A percentile compares a stretch with the other conserved stretches of the same genome.
Conservation (phyloP, 2,888 invertebrate species). For the Notodonta dromedarius region DNA sequence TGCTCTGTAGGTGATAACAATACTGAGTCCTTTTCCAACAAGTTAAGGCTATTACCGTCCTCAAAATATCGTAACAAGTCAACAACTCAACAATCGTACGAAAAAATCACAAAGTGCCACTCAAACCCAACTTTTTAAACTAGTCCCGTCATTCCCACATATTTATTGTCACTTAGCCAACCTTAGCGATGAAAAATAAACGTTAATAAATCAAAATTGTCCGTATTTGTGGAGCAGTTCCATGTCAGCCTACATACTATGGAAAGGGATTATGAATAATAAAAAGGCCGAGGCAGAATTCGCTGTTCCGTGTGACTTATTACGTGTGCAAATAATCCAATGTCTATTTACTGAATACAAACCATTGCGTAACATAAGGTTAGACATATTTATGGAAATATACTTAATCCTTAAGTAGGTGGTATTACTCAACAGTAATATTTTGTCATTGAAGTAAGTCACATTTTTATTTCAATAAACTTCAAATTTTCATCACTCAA, state of each 20-base stretch:
- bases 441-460: no score
- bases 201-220: conserved; percentile 32
- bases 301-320: conserved; percentile 28
- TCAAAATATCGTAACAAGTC: no score
- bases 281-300: conserved; percentile 37
- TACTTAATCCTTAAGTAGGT: no score
- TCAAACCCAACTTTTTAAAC: conserved; percentile 8
- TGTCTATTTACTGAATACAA: neutral
- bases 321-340: conserved; percentile 24
- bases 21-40: no score
- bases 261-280: conserved; percentile 50
- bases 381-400: no score
- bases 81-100: neutral
- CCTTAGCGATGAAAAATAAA: conserved; percentile 25
- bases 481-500: no score
- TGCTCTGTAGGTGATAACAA: no score
- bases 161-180: conserved; percentile 22
- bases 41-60: no score
- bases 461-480: no score
- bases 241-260: conserved; percentile 13
- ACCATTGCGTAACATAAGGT: no score
- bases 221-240: conserved; percentile 25
- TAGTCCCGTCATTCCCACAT: conserved; percentile 21
- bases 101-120: neutral
- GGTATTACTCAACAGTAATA: no score